These are phyloP conservation scores for Grallaria varia DNA, from an alignment of 2,113 vertebrate species.

Conservation along the genomic window DNA sequence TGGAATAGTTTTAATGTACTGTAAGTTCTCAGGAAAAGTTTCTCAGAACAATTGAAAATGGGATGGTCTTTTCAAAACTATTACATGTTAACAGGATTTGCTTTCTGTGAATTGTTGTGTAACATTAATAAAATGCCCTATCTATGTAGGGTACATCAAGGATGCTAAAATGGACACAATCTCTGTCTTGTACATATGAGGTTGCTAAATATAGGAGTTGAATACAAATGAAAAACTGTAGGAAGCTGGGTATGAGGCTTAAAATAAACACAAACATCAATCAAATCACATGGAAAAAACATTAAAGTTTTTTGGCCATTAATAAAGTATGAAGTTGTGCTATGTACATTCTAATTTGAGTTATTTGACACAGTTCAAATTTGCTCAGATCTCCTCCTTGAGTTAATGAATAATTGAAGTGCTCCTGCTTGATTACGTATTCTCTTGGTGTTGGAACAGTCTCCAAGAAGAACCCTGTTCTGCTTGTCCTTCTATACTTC, in stretches of 20 bases:
- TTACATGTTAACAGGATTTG: not conserved
- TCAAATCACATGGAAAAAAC: not conserved
- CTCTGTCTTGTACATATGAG: not conserved
- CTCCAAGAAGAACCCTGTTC: not conserved
- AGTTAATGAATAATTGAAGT: conserved; percentile 25
- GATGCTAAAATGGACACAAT: not conserved
- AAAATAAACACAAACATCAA: conserved; percentile 23
- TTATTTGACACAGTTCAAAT: not conserved
- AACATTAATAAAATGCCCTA: not conserved
- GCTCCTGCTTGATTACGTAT: not conserved
- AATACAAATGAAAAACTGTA: not conserved
- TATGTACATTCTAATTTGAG: not conserved
- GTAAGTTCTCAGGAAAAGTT: not conserved
- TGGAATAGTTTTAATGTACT: not conserved
- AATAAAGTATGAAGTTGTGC: not conserved
- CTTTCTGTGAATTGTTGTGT: not conserved
- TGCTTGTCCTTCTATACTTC: not conserved
- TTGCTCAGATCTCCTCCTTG: not conserved
- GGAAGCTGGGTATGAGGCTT: not conserved
- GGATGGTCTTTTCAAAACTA: not conserved
- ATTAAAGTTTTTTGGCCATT: conserved; percentile 10
- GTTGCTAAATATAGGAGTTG: not conserved
- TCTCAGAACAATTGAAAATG: not conserved
- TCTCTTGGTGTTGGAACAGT: not conserved
- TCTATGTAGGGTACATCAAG: not conserved